Base-by-base conservation (phyloP, 2,888 invertebrate species). In the Sycophila texana region DNA sequence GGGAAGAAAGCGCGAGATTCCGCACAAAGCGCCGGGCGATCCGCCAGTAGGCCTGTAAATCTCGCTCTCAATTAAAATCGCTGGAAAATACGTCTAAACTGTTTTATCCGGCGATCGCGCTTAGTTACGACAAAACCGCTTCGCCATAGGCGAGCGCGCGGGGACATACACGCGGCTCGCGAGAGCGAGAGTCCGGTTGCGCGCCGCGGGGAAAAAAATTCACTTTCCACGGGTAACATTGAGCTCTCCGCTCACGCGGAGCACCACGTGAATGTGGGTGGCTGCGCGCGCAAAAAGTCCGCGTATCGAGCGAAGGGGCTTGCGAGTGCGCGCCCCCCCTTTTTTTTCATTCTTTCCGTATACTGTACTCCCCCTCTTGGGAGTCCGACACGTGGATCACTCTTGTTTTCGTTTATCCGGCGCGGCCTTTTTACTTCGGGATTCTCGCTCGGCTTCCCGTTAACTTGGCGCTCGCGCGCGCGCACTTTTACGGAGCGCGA, bases 221-320 rank as follows among this genome's bases (percentile, higher is more conserved):
- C 71, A 85, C 86, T 86, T 86, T 86, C 86, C 85, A 85, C 84
- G 77, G 39, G 81, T 83, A 84, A 82, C 84, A 84, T 85, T 86
- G 86, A 88, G 86, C 83, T 85, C 85, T 81, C 82, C 66, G 80
- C 85, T 88, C 88, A 87, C 89, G 89, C 89, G 89, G 87, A 86
- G 83, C 83, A 87, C 85, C 89, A 86, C 89, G 89, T 89, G 89
- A 88, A 86, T 86, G 88, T 87, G 86, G 87, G 88, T 86, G 87
- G 86, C 71, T 71, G 47, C n/a, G 16, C 30, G 58, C 13, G 63
- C 13, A 55, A 55, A 74, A 74, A 55, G 14, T 51, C 2, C 39
- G 22, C 39, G 10, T 26, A 3, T 12, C 49, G 55, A 39, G 30
- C 49, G 2, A 68, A 68, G 39, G 39, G 39, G 39, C 39, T 39